Evolutionary conservation across 2,888 invertebrate genomes (phyloP), one percentile per base, ranked within the genome.

Genomic region (Dryobotodes eremita): DNA sequence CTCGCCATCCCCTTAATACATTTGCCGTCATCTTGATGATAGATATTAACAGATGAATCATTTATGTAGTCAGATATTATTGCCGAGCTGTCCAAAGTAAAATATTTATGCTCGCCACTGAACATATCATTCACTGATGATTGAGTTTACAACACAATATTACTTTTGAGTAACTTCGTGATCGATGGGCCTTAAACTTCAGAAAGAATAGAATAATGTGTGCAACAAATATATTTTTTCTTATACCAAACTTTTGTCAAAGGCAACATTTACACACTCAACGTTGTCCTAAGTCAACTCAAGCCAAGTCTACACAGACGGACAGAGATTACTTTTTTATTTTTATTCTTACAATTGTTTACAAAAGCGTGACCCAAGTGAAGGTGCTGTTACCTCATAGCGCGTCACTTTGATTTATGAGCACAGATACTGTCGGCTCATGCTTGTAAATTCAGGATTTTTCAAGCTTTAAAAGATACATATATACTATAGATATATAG

Each of bases 361-460:
- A 86, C 77, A 86, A 86, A 65, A 64, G 23, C 68, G 64, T 23
- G 46, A 72, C 75, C 48, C 57, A 61, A 80, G 83, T 69, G 13
- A 68, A 42, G 78, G 74, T 82, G 31, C 31, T 36, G 75, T 82
- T 75, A 73, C 66, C 73, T 75, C 74, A 82, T 69, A 71, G 70
- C 72, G 36, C 74, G 81, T 80, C 87, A 84, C 70, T 75, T 69
- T 88, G 88, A 88, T 88, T 88, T 83, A 88, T 78, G 84, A 79
- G 72, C 23, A 0, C 50, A 79, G 82, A 87, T 82, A 85, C 59
- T 82, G 86, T 82, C 82, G 61, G 68, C 75, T 84, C 86, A 83
- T 31, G 76, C 70, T 75, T 86, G 78, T 75, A 83, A 87, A 87
- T 88, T 86, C 79, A 71, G 65, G n/a, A n/a, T n/a, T n/a, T n/a